These are phyloP conservation scores for Shargacucullia verbasci DNA, from an alignment of 2,888 invertebrate genomes.

Conservation along the genomic window DNA sequence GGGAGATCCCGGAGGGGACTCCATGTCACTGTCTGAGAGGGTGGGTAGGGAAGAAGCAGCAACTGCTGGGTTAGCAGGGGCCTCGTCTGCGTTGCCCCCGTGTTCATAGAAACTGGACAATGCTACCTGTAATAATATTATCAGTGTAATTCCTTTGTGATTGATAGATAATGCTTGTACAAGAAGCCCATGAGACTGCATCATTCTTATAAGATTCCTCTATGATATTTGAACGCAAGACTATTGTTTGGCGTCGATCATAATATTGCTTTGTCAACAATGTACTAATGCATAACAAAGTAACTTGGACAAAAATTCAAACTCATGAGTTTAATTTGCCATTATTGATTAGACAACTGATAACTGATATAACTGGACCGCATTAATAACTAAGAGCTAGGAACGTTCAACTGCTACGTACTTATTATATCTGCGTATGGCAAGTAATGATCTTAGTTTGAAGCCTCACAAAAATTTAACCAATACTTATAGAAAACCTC, in stretches of 20 bases:
- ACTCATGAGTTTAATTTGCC: not conserved
- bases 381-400: not conserved
- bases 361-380: conserved; percentile 1
- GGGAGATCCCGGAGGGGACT: conserved; percentile 77
- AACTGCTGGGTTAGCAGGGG: conserved; percentile 68
- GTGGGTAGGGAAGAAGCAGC: conserved; percentile 67
- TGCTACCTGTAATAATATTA: conserved; percentile 90
- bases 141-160: too few species aligned
- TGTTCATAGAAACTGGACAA: conserved; percentile 94
- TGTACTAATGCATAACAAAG: too few species aligned
- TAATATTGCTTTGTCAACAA: too few species aligned
- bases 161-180: too few species aligned
- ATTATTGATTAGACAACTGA: conserved; percentile 10
- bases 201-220: too few species aligned
- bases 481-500: conserved; percentile 9
- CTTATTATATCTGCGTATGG: conserved; percentile 1
- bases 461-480: conserved; percentile 36
- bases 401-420: conserved; percentile 6
- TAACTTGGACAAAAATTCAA: not conserved
- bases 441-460: conserved; percentile 18
- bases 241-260: too few species aligned
- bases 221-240: too few species aligned
- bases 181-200: too few species aligned
- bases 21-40: conserved; percentile 82
- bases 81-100: conserved; percentile 89